These are phyloP conservation scores for Drosophila longiperda DNA, from an alignment of 2,888 invertebrate species.

Conservation along the genomic window DNA sequence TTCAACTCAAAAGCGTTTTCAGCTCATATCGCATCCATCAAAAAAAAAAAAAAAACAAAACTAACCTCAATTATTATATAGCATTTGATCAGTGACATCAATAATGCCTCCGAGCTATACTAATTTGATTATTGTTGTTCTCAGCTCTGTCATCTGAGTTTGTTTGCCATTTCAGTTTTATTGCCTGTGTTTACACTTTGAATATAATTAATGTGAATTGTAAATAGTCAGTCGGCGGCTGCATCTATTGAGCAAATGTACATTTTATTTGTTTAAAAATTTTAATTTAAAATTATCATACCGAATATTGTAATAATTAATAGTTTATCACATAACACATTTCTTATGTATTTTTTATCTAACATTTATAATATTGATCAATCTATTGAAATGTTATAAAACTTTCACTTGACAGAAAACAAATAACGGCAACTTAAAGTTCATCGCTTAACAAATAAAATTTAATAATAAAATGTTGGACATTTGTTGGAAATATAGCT, in stretches of 20 bases:
- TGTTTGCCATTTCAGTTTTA: slow-evolving; percentile 5
- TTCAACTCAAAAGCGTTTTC: not conserved
- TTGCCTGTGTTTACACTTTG: slow-evolving; percentile 38
- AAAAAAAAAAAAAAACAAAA: not conserved
- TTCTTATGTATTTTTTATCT: no score
- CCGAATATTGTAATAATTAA: no score
- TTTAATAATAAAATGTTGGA: not conserved
- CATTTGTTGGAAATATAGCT: not conserved
- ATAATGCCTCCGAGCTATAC: slow-evolving; percentile 16
- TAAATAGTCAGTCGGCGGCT: slow-evolving; percentile 25
- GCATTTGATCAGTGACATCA: slow-evolving; percentile 2
- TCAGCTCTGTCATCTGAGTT: slow-evolving; percentile 20
- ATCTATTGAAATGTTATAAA: not conserved
- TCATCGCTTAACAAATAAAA: not conserved
- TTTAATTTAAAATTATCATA: not conserved
- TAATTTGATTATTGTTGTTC: slow-evolving; percentile 25
- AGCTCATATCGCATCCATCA: not conserved
- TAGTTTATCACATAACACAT: not conserved
- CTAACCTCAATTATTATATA: not conserved
- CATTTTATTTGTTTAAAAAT: not conserved
- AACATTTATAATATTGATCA: not conserved
- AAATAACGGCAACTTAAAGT: not conserved
- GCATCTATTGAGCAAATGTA: not conserved
- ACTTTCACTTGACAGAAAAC: not conserved
- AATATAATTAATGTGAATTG: slow-evolving; percentile 46